Conservation (phyloP, 2,888 invertebrate genomes). For the Bursaphelenchus okinawaensis region DNA sequence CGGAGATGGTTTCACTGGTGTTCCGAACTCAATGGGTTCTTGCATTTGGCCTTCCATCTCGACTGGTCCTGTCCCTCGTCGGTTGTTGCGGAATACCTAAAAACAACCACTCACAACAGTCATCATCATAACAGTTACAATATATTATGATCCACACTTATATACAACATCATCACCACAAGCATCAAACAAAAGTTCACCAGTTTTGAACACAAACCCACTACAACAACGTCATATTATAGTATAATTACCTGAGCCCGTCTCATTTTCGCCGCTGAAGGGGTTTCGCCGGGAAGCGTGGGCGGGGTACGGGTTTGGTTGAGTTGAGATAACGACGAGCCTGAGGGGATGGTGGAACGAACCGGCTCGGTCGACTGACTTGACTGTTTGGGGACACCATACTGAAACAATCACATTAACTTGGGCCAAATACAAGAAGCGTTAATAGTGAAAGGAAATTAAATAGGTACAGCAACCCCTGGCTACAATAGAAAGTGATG, state of each 20-base stretch:
- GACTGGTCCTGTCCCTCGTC: conserved; percentile 53
- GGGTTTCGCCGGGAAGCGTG: conserved; percentile 27
- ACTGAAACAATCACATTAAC: background rate
- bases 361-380: background rate
- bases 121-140: too few relatives aligned
- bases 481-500: background rate
- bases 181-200: too few relatives aligned
- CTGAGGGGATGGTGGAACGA: conserved; percentile 3
- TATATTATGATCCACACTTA: too few relatives aligned
- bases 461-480: background rate
- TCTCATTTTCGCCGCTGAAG: conserved; percentile 38
- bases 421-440: too few relatives aligned
- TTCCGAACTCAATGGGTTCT: background rate
- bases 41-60: conserved; percentile 37
- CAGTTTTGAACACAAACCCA: too few relatives aligned
- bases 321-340: background rate
- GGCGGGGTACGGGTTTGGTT: conserved; percentile 2
- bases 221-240: too few relatives aligned
- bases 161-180: too few relatives aligned
- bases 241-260: conserved; percentile 40
- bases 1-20: background rate
- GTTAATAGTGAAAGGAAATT: background rate
- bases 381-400: background rate
- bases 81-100: conserved; percentile 35
- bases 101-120: conserved; percentile 1